Base-by-base conservation (phyloP, 1,140 invertebrate species). In the Drosophila nikananu region DNA sequence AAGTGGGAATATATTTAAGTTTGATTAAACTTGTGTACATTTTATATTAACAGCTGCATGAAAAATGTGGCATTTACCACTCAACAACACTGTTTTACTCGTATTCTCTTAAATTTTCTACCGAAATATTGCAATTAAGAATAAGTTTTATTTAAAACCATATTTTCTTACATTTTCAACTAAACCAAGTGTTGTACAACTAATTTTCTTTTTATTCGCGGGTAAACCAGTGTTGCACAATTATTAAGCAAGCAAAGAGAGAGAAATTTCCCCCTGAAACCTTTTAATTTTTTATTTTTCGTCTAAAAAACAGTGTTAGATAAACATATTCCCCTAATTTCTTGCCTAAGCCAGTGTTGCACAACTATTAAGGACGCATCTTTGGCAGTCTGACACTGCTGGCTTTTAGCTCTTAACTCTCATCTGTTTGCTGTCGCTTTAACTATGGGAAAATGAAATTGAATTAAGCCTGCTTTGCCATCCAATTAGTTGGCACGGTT, bases 381-480 rank as follows among this genome's bases (percentile, higher is more conserved):
- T 13, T 54, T 58, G 51, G 48, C 48, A 27, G 27, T 17, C 37
- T 27, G 48, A 51, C 5, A 6, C 27, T 19, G 3, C 3, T 52
- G 19, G 27, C 51, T 35, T 8, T 55, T 37, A 37, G 8, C 32
- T 37, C 19, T 55, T 55, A 32, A 30, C 51, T 54, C 1, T 35
- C 35, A 3, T 19, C 49, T 61, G 35, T 41, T 64, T 5, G 39
- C 63, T 63, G 63, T 66, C 63, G 59, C n/a, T 35, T 66, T 32
- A 46, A 19, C 42, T n/a, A 32, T 17, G 12, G 48, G 32, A 12
- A 23, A 60, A 48, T 72, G 42, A 21, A 72, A 60, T 73, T 72
- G 66, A 71, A 73, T 73, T 73, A 72, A 73, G 68, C 70, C 54
- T 15, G 52, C 70, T 60, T 72, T 61, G 52, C 66, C 52, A 73